These are phyloP conservation scores for Gryllus longicercus DNA, from an alignment of 2,888 invertebrate genomes.

Conservation along the genomic window DNA sequence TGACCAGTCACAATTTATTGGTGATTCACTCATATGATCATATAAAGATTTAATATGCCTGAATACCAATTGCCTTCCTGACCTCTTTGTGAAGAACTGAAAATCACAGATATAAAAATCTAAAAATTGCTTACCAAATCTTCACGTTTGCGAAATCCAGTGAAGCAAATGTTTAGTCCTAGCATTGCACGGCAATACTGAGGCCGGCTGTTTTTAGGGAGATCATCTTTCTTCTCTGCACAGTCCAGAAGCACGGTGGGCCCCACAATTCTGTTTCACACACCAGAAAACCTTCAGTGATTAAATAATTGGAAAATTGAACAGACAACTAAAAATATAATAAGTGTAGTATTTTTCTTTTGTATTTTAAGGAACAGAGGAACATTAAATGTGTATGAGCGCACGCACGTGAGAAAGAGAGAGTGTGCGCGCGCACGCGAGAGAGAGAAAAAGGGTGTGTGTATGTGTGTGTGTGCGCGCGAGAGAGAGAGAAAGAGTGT, in stretches of 20 bases:
- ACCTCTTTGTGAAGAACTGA: neutral
- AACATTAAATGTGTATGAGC: no score
- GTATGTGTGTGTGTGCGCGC: no score
- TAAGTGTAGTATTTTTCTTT: neutral
- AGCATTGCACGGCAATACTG: conserved; percentile 85
- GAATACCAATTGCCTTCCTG: no score
- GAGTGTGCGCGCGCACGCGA: no score
- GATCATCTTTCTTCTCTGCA: conserved; percentile 64
- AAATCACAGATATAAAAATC: conserved; percentile 12
- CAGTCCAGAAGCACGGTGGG: conserved; percentile 76
- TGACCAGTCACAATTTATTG: no score
- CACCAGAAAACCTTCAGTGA: no score
- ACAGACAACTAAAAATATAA: neutral
- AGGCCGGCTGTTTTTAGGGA: conserved; percentile 74
- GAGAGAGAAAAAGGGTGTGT: no score
- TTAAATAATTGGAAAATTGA: neutral
- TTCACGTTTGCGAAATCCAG: conserved; percentile 85
- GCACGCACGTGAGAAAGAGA: fast-evolving
- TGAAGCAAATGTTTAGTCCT: conserved; percentile 85
- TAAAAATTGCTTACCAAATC: conserved; percentile 67
- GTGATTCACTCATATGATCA: no score
- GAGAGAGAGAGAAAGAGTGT: no score
- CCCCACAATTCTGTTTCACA: conserved; percentile 64
- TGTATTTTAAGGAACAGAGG: no score
- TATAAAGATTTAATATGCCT: no score